Evolutionary conservation across 2,888 invertebrate species (phyloP).

Genomic region (Hyppa rectilinea): DNA sequence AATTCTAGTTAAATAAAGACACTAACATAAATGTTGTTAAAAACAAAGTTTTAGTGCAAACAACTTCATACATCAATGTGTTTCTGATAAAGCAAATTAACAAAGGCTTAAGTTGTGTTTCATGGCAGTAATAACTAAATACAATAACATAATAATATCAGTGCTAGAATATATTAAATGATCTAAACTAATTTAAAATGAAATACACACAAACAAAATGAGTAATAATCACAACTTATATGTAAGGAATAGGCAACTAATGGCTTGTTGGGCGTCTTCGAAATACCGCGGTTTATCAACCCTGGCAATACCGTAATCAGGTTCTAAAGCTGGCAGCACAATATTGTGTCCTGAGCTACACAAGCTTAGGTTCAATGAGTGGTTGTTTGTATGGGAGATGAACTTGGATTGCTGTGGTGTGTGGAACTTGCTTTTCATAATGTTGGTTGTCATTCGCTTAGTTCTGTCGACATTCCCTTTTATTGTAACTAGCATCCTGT

Average conservation of each 20-base stretch:
- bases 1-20: constrained; percentile 2
- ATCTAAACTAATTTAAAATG: constrained; percentile 33
- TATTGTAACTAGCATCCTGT: constrained; percentile 81
- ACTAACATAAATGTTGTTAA: constrained; percentile 5
- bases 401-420: constrained; percentile 76
- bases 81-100: constrained; percentile 1
- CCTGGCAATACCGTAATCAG: constrained; percentile 84
- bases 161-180: constrained; percentile 43
- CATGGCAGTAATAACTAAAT: constrained; percentile 15
- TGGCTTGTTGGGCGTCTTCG: constrained; percentile 85
- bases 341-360: constrained; percentile 62
- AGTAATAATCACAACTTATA: constrained; percentile 77
- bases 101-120: background rate
- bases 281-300: constrained; percentile 84
- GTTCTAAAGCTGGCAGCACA: constrained; percentile 81
- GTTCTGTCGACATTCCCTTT: constrained; percentile 81
- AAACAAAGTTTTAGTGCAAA: constrained; percentile 9
- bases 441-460: constrained; percentile 80
- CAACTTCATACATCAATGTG: constrained; percentile 13
- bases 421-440: constrained; percentile 71
- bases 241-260: constrained; percentile 81
- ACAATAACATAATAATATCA: constrained; percentile 39
- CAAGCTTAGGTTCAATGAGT: constrained; percentile 71
- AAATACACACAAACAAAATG: constrained; percentile 32
- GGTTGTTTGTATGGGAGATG: constrained; percentile 72